Evolutionary conservation across 2,797 vertebrate species (phyloP), one percentile per base, ranked within the genome.

Genomic region (Chaetodon trifasciatus): DNA sequence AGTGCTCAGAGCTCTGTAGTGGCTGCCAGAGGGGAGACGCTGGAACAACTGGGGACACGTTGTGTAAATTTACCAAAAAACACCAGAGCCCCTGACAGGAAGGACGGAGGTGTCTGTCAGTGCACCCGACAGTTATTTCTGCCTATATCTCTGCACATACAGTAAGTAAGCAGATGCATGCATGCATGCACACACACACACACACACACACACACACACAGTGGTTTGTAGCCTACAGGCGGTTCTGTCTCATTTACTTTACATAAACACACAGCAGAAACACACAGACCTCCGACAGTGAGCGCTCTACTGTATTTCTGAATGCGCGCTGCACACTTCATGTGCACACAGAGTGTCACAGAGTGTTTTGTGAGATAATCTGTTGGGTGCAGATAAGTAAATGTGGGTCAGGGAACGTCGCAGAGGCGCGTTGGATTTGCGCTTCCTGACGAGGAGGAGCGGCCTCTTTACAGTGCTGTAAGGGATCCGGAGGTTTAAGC

Each of bases 371-470:
- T 67, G 19, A 73, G 75, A 74, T 79, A 16, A 83, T 78, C 79
- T 79, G 82, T 52, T 69, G 7, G 63, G 28, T 53, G 83, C 66
- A 81, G 85, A 87, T 85, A 78, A 73, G 63, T 64, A 9, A 13
- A 89, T 86, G 70, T 78, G 76, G 87, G 86, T 84, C 86, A 86
- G 56, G 35, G 46, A 79, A 19, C 9, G 2, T 49, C 82, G 78
- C 61, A 70, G 73, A 64, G 84, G 53, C 0, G 0, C 5, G 3
- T 16, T 62, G 68, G 65, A 70, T 82, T 79, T 70, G 15, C 37
- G 17, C 46, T 46, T 35, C 73, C 70, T 0, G n/a, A 39, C 13
- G 58, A 78, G 72, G 70, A 40, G 8, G 55, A 57, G 53, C 53
- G 2, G 24, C 47, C 23, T 71, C 40, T 69, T 46, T 23, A 64